Conservation (phyloP, 1,140 invertebrate species). For the Nephotettix cincticeps region DNA sequence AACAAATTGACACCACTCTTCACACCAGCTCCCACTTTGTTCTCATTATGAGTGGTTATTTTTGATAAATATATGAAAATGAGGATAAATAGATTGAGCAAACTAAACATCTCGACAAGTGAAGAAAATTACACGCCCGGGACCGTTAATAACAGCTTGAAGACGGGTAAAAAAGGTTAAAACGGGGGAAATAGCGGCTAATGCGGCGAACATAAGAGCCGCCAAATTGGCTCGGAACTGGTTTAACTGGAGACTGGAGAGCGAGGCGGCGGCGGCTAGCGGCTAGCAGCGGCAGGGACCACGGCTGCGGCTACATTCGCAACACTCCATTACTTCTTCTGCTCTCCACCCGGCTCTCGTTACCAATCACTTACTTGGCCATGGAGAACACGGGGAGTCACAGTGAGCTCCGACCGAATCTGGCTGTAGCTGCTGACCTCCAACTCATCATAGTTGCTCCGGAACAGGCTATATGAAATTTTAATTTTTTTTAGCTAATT, state of each 20-base stretch:
- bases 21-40: not conserved
- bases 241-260: not conserved
- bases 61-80: slow-evolving; percentile 13
- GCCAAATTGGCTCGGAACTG: not conserved
- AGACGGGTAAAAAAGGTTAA: slow-evolving; percentile 4
- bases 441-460: too few species aligned
- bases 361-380: too few species aligned
- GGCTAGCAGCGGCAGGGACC: not conserved
- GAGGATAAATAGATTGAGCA: slow-evolving; percentile 5
- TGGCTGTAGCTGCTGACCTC: too few species aligned
- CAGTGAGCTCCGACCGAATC: too few species aligned
- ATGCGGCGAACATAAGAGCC: slow-evolving; percentile 1
- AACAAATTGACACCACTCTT: not conserved
- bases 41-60: not conserved
- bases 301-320: not conserved
- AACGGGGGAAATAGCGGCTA: slow-evolving; percentile 9
- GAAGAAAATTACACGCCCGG: not conserved
- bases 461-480: too few species aligned
- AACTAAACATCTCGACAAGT: slow-evolving; percentile 9
- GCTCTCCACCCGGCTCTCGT: too few species aligned
- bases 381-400: too few species aligned
- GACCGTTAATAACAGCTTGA: not conserved
- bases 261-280: not conserved
- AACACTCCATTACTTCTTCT: slow-evolving; percentile 1
- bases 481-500: too few species aligned